Percentiles rank a stretch among this genome's conserved stretches.
These are phyloP conservation scores for Trogon surrucura DNA, from an alignment of 2,113 vertebrate genomes.

Conservation along the genomic window DNA sequence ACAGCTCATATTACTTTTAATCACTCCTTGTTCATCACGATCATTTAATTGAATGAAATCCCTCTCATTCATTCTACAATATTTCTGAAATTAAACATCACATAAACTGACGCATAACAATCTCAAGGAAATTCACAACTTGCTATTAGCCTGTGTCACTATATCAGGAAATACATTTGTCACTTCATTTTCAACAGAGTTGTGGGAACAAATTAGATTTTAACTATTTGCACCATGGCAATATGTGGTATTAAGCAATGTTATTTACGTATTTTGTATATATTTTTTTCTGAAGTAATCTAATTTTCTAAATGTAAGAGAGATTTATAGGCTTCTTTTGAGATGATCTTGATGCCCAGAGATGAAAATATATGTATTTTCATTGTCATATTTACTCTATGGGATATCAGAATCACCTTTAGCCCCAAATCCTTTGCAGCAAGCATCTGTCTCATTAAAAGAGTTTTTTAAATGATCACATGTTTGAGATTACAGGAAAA, in stretches of 20 bases:
- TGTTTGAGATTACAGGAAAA: background rate
- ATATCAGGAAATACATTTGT: background rate
- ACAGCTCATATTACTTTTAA: background rate
- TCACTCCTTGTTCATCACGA: background rate
- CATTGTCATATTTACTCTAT: background rate
- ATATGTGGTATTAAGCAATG: background rate
- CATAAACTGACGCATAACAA: background rate
- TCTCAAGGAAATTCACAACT: background rate
- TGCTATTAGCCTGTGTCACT: background rate
- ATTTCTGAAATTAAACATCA: background rate
- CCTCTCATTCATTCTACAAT: background rate
- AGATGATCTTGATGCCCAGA: background rate
- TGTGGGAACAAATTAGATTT: background rate
- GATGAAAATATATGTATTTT: background rate
- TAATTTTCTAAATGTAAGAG: background rate
- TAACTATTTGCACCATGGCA: background rate
- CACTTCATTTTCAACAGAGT: background rate
- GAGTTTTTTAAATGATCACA: background rate
- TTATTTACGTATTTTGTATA: background rate
- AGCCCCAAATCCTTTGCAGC: background rate
- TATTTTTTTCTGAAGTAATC: background rate
- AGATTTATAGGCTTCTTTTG: background rate
- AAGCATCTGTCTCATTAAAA: background rate
- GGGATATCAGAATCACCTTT: background rate
- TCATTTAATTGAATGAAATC: constrained; percentile 10